Evolutionary conservation across 2,113 vertebrate genomes (phyloP), one percentile per base, ranked within the genome.

Genomic region (Semnornis frantzii): DNA sequence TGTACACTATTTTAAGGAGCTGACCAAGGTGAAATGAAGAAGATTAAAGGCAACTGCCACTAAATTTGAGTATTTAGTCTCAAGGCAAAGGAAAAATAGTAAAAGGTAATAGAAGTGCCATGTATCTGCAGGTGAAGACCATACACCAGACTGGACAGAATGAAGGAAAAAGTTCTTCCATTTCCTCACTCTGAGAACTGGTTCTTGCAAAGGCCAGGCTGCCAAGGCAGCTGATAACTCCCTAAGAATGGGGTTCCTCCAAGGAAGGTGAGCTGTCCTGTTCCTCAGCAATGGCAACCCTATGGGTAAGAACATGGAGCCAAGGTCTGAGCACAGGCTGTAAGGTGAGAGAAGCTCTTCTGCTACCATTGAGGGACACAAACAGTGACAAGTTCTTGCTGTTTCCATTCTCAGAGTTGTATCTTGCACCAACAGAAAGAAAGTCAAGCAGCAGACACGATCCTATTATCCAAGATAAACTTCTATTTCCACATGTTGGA

Each of bases 221-320:
- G 60, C 37, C 12, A 2, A 46, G 44, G 31, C 68, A 72, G 54
- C 8, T 4, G 2, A 25, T 16, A 18, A 18, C 28, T 46, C n/a
- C 24, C 46, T 30, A 25, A 23, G 23, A 15, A 18, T 3, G 15
- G 46, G 54, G 17, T n/a, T 65, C 14, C 25, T 44, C 44, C 3
- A 0, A 44, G 65, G 58, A 27, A 27, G 42, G 59, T 1, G 0
- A 64, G 57, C 80, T 58, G 30, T 42, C 44, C 37, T 25, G 46
- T 19, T 64, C 37, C 28, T 66, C 6, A 0, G 44, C 11, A 73
- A 46, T 1, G 1, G 1, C 8, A 16, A n/a, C 37, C 24, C 79
- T 34, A 25, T 1, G 3, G 55, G n/a, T 5, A 21, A 57, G 48
- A 71, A 31, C 10, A 6, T 1, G 9, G 30, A 68, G 39, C 30